Evolutionary conservation across 2,888 invertebrate genomes (phyloP).

Genomic region (Xestia ashworthii): DNA sequence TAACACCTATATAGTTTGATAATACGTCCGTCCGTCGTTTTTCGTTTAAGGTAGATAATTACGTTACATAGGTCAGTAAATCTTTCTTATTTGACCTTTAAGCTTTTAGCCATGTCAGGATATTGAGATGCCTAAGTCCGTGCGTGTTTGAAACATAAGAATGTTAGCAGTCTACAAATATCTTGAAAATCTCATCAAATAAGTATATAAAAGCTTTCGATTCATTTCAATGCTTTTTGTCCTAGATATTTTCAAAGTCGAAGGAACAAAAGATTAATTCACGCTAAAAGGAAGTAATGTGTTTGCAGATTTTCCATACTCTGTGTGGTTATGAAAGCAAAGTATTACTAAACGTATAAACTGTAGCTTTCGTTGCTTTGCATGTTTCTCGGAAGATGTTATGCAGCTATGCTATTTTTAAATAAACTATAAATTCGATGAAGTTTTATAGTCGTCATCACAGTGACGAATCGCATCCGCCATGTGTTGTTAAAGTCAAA

Average conservation of each 20-base stretch:
- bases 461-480: neutral
- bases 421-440: neutral
- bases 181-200: constrained; percentile 1
- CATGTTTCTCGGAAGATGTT: neutral
- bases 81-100: constrained; percentile 11
- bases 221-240: constrained; percentile 9
- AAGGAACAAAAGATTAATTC: constrained; percentile 19
- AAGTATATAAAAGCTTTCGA: constrained; percentile 13
- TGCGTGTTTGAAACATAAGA: neutral
- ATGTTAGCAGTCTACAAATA: neutral
- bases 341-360: neutral
- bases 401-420: neutral
- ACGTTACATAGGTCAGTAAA: constrained; percentile 23
- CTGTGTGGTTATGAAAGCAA: neutral
- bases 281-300: constrained; percentile 4
- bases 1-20: constrained; percentile 56
- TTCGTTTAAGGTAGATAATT: constrained; percentile 42
- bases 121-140: neutral
- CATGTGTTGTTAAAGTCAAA: neutral
- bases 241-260: constrained; percentile 15
- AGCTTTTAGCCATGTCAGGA: neutral
- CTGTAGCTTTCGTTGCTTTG: neutral
- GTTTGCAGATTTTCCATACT: neutral
- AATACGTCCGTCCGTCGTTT: constrained; percentile 41
- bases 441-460: neutral